Conservation (phyloP, 2,113 vertebrate genomes). For the Melanostigma gelatinosum region DNA sequence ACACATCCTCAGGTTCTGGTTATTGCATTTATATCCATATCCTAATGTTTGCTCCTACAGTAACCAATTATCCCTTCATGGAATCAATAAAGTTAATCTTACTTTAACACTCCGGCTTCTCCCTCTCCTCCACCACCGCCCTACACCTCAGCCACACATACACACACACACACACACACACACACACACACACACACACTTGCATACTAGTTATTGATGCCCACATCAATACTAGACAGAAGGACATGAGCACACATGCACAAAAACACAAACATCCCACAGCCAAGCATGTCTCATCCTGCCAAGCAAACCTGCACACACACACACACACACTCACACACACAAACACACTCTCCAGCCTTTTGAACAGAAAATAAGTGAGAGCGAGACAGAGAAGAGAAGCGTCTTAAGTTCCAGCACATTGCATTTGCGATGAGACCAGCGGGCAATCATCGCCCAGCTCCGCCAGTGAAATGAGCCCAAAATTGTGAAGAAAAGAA, state of each 20-base stretch:
- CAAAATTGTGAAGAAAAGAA: slow-evolving; percentile 79
- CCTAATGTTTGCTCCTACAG: slow-evolving; percentile 45
- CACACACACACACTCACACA: not conserved
- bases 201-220: slow-evolving; percentile 49
- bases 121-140: not conserved
- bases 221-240: slow-evolving; percentile 42
- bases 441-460: slow-evolving; percentile 78
- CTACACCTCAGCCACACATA: slow-evolving; percentile 22
- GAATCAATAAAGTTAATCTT: slow-evolving; percentile 70
- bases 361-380: slow-evolving; percentile 43
- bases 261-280: slow-evolving; percentile 43
- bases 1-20: slow-evolving; percentile 28
- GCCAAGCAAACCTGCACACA: slow-evolving; percentile 42
- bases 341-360: slow-evolving; percentile 14
- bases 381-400: slow-evolving; percentile 36
- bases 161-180: slow-evolving; percentile 22
- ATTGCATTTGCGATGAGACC: slow-evolving; percentile 76
- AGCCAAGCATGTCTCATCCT: slow-evolving; percentile 41
- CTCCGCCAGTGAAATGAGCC: slow-evolving; percentile 80
- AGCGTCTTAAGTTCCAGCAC: slow-evolving; percentile 78
- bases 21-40: slow-evolving; percentile 46
- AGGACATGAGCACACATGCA: slow-evolving; percentile 19
- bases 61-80: slow-evolving; percentile 44
- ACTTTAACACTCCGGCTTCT: slow-evolving; percentile 44
- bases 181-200: slow-evolving; percentile 22